A percentile compares a stretch with the other conserved stretches of the same genome.
Conservation (phyloP, 35 echinoderm and acorn worm species). For the Eucidaris tribuloides region DNA sequence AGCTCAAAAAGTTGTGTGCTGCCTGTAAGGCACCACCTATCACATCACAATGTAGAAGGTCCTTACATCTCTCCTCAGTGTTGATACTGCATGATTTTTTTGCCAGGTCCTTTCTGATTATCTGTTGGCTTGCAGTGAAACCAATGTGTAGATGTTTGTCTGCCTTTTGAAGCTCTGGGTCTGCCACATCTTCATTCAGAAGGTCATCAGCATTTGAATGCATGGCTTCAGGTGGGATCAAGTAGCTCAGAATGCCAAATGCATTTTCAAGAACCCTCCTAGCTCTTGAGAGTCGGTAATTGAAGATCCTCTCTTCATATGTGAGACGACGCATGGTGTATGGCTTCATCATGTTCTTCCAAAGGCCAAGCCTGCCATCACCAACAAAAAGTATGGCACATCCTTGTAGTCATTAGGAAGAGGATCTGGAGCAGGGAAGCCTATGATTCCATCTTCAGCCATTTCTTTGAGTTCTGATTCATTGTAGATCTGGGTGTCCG, state of each 20-base stretch:
- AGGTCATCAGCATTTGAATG: not conserved
- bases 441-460: constrained; percentile 5
- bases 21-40: too few species aligned
- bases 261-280: constrained; percentile 25
- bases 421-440: constrained; percentile 11
- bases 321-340: not conserved
- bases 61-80: constrained; percentile 13
- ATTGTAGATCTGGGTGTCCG: constrained; percentile 41
- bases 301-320: constrained; percentile 9
- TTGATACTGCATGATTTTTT: not conserved
- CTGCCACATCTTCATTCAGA: not conserved
- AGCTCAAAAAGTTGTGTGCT: too few species aligned
- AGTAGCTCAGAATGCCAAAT: constrained; percentile 15
- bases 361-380: not conserved
- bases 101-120: constrained; percentile 12
- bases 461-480: too few species aligned
- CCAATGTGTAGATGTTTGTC: constrained; percentile 22
- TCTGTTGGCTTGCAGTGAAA: constrained; percentile 22
- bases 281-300: constrained; percentile 18
- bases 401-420: constrained; percentile 12
- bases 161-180: constrained; percentile 4
- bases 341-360: constrained; percentile 9
- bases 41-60: constrained; percentile 20
- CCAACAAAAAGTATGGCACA: constrained; percentile 7
- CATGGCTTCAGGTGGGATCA: not conserved